A percentile compares a stretch with the other conserved stretches of the same genome.
Conservation (phyloP, 2,797 vertebrate genomes). For the Hozukius guyotensis region DNA sequence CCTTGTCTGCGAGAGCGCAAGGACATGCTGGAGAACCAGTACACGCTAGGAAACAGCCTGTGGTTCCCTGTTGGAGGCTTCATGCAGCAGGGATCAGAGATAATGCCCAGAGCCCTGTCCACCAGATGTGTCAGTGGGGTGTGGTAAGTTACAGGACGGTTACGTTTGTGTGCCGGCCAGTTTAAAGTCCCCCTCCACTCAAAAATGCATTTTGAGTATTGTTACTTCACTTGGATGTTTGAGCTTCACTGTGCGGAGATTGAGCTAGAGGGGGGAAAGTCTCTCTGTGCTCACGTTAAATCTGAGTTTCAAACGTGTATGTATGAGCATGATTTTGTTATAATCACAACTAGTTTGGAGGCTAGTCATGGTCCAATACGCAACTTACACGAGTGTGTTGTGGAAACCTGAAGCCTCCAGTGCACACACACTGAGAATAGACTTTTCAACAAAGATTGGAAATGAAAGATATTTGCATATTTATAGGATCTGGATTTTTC, state of each 20-base stretch:
- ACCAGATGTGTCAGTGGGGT: conserved; percentile 95
- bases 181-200: background rate
- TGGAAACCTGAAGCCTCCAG: background rate
- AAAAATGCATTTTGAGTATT: background rate
- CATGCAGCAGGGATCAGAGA: conserved; percentile 97
- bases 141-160: conserved; percentile 84
- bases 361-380: background rate
- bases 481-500: background rate
- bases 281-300: background rate
- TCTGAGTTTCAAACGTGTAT: background rate
- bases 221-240: conserved; percentile 10
- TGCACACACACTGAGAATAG: background rate
- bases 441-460: background rate
- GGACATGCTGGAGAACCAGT: conserved; percentile 94
- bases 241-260: conserved; percentile 8
- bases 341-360: background rate
- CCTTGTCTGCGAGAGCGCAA: conserved; percentile 89
- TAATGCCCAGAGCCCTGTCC: conserved; percentile 94
- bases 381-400: background rate
- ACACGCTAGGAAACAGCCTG: conserved; percentile 95
- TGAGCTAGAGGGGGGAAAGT: background rate
- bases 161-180: background rate
- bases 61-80: conserved; percentile 97
- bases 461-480: background rate
- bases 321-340: background rate